Evolutionary conservation across 2,797 vertebrate genomes (phyloP).

Genomic region (Rousettus madagascariensis): DNA sequence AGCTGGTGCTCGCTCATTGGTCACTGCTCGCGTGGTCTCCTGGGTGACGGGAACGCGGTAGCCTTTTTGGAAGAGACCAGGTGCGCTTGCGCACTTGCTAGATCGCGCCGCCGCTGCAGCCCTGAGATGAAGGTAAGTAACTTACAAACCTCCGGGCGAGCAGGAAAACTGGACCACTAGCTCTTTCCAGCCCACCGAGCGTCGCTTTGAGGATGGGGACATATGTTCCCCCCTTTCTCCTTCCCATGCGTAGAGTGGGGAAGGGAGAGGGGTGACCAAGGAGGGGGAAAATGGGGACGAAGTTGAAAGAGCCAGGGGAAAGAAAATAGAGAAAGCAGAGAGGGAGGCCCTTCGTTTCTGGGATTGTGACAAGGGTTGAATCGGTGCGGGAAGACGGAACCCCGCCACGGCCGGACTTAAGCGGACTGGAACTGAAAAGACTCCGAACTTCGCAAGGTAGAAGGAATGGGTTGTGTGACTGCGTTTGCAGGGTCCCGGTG

Average conservation of each 20-base stretch:
- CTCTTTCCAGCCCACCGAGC: not conserved
- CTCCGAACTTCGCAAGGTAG: not conserved
- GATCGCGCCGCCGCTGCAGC: not conserved
- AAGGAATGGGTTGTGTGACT: not conserved
- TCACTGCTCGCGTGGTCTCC: constrained; percentile 43
- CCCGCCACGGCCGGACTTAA: not conserved
- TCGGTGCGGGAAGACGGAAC: not conserved
- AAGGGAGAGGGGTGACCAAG: not conserved
- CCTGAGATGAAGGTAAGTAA: constrained; percentile 77
- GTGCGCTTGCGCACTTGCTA: constrained; percentile 69
- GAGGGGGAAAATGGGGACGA: not conserved
- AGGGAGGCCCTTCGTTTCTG: not conserved
- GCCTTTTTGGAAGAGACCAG: not conserved
- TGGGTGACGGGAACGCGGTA: constrained; percentile 72
- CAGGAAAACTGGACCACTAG: not conserved
- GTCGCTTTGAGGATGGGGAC: not conserved
- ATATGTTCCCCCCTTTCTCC: not conserved
- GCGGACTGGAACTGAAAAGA: not conserved
- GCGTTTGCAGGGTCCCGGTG: not conserved
- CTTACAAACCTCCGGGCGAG: not conserved
- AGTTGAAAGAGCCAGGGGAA: not conserved
- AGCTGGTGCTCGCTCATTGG: constrained; percentile 48
- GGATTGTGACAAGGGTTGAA: not conserved
- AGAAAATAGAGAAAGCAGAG: not conserved
- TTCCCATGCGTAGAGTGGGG: not conserved